Evolutionary conservation across 2,113 vertebrate species (phyloP).

Genomic region (Brevimyrus niger): DNA sequence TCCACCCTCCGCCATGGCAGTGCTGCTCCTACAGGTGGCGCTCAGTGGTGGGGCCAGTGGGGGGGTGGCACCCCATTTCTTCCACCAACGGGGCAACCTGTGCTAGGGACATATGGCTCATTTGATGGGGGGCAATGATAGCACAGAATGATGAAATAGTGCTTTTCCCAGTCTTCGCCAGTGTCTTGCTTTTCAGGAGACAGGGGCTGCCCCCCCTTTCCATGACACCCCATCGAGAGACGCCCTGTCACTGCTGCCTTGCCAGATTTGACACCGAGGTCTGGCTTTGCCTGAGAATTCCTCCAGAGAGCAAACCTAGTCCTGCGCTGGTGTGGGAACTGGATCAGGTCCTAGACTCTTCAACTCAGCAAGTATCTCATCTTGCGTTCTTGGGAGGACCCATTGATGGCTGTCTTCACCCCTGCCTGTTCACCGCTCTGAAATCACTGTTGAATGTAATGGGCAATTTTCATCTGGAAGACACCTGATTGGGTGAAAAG

Average conservation of each 20-base stretch:
- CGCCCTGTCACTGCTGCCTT: conserved; percentile 35
- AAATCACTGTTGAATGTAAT: neutral
- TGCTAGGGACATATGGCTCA: conserved; percentile 66
- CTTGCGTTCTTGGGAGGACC: neutral
- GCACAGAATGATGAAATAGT: conserved; percentile 72
- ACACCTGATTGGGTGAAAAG: neutral
- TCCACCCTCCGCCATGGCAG: conserved; percentile 42
- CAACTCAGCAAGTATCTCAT: neutral
- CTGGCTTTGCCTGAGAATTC: conserved; percentile 20
- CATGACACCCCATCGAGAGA: conserved; percentile 56
- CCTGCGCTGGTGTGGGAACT: conserved; percentile 40
- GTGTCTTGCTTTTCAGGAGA: conserved; percentile 65
- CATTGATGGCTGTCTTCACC: neutral
- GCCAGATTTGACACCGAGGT: conserved; percentile 48
- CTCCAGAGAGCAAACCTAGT: conserved; percentile 39
- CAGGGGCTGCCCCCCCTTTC: conserved; percentile 49
- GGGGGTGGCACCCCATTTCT: conserved; percentile 52
- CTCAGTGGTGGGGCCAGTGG: conserved; percentile 49
- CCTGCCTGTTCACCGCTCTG: neutral
- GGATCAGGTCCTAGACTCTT: conserved; percentile 50
- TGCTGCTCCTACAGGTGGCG: conserved; percentile 39
- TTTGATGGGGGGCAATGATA: conserved; percentile 64
- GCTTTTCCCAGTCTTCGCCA: conserved; percentile 61
- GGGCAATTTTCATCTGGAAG: neutral
- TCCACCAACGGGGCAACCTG: conserved; percentile 59